Evolutionary conservation across 2,113 vertebrate species (phyloP), one percentile per base, ranked within the genome.

Genomic region (Hippoglossus stenolepis): DNA sequence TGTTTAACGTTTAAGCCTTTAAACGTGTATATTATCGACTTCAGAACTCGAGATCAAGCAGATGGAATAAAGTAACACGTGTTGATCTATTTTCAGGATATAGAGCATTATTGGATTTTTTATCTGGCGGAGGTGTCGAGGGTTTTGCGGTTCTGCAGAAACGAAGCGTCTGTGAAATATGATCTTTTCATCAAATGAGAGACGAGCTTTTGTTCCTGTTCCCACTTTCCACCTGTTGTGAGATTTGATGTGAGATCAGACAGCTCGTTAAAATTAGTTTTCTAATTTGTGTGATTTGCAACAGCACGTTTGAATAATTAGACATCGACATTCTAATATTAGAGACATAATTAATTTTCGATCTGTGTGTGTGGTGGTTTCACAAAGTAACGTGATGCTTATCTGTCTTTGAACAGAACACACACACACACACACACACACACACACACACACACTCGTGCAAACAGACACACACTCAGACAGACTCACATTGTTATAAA

Each of bases 231-330:
- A 21, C 1, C 21, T 56, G 24, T 66, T 26, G 31, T 9, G 10
- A 31, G 28, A 18, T 70, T n/a, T 72, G 45, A 60, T 72, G 40
- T 3, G 14, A 70, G 49, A 51, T 66, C 70, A 77, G 18, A 65
- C 9, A n/a, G 58, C 43, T n/a, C 0, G 12, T 43, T 43, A 0
- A 43, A 43, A 43, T 43, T 38, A 65, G 17, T 43, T 7, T 20
- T 43, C 24, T 62, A 13, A 15, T 70, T 51, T 60, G 24, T 43
- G 35, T 43, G 9, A 38, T 11, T 0, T 12, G 20, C 15, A 24
- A 13, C 28, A 47, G 26, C 53, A 45, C 65, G 35, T 53, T 35
- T 65, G 56, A 26, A 10, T 5, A 53, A 7, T n/a, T 53, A 53
- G 20, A 49, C 13, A 5, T 17, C 15, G 3, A 47, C 45, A 18